A percentile compares a stretch with the other conserved stretches of the same genome.
Conservation (phyloP, 2,888 invertebrate species). For the Drosophila pegasa region DNA sequence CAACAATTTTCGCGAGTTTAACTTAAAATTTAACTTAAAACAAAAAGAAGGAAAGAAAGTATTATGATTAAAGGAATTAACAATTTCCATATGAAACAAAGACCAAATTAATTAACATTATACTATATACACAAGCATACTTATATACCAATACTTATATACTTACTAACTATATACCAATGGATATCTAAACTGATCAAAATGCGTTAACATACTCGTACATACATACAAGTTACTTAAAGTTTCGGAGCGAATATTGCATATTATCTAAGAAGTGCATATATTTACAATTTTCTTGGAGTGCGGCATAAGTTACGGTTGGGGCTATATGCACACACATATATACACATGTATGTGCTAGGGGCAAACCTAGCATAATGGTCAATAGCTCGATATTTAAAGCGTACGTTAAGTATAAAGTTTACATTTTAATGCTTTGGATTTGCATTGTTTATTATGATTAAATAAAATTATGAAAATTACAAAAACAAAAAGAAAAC, state of each 20-base stretch:
- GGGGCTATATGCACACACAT: conserved; percentile 14
- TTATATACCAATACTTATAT: conserved; percentile 45
- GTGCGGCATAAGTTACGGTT: conserved; percentile 30
- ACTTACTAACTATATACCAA: conserved; percentile 23
- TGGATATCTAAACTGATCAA: conserved; percentile 37
- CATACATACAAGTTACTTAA: conserved; percentile 44
- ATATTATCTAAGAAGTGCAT: conserved; percentile 48
- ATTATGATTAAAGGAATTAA: conserved; percentile 44
- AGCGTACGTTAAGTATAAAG: conserved; percentile 44
- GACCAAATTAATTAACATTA: conserved; percentile 72
- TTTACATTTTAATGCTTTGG: conserved; percentile 75
- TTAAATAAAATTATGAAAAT: conserved; percentile 53
- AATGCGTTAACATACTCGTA: conserved; percentile 45
- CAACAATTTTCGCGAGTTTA: conserved; percentile 74
- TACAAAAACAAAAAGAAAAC: too few species aligned
- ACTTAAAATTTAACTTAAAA: conserved; percentile 51
- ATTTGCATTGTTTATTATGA: conserved; percentile 74
- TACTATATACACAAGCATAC: conserved; percentile 54
- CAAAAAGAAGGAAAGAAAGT: too few species aligned
- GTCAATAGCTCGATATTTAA: conserved; percentile 36
- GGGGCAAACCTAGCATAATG: conserved; percentile 26
- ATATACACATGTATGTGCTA: conserved; percentile 3
- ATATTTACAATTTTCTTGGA: conserved; percentile 56
- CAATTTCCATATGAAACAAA: conserved; percentile 57
- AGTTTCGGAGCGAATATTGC: conserved; percentile 41